These are phyloP conservation scores for Cryptoprocta ferox DNA, from an alignment of 2,797 vertebrate genomes.

Conservation along the genomic window DNA sequence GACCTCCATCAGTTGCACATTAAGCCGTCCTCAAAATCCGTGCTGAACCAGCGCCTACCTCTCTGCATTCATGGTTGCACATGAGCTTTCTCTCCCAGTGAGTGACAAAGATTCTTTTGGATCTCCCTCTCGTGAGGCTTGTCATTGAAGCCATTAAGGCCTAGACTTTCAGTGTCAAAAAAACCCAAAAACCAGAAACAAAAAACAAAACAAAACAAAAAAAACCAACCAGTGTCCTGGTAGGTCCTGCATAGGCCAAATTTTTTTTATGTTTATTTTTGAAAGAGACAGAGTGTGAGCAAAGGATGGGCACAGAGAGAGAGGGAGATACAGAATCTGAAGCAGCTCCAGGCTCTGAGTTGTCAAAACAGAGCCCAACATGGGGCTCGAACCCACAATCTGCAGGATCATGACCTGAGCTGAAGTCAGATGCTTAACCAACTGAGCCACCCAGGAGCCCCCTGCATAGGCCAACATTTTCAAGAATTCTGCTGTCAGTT, in stretches of 20 bases:
- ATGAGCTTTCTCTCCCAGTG: neutral
- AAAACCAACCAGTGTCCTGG: no score
- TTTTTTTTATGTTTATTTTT: neutral
- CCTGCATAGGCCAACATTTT: neutral
- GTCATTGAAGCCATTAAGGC: neutral
- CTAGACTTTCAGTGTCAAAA: neutral
- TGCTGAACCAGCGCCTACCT: rapidly evolving
- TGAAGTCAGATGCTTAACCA: no score
- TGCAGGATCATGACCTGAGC: no score
- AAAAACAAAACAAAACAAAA: no score
- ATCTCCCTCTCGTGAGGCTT: neutral
- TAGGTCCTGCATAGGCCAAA: neutral
- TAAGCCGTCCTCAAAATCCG: neutral
- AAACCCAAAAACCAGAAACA: no score
- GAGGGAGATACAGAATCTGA: no score
- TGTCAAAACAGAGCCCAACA: no score
- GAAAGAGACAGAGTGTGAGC: no score
- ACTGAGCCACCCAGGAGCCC: no score
- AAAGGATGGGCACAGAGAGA: no score
- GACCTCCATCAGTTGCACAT: neutral
- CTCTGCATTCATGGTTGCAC: rapidly evolving
- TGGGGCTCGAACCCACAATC: no score
- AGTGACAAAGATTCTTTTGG: neutral
- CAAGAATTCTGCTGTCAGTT: neutral
- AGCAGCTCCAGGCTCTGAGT: no score